These are phyloP conservation scores for Gonatopus flavifemur DNA, from an alignment of 1,140 invertebrate genomes.

Conservation along the genomic window DNA sequence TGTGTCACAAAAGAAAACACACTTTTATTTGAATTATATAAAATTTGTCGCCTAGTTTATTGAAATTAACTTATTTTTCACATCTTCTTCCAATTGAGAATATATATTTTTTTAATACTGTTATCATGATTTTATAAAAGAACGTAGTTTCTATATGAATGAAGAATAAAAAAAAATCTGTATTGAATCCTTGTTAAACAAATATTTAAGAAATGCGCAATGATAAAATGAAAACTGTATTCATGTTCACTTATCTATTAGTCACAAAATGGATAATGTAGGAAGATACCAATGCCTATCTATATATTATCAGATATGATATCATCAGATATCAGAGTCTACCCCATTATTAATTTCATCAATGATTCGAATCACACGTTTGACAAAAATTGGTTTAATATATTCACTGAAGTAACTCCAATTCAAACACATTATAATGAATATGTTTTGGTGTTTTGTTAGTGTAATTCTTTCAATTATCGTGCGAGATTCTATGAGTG, in stretches of 20 bases:
- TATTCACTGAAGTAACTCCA: too few species aligned
- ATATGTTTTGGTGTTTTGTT: conserved; percentile 9
- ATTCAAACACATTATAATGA: too few species aligned
- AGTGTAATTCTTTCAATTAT: conserved; percentile 6
- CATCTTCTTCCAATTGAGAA: too few species aligned
- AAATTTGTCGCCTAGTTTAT: conserved; percentile 1
- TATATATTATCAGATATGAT: conserved; percentile 40
- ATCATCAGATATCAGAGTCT: too few species aligned
- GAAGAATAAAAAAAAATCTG: conserved; percentile 2
- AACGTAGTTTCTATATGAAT: not conserved
- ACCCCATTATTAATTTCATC: too few species aligned
- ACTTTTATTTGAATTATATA: not conserved
- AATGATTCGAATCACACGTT: too few species aligned
- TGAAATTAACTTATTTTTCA: not conserved
- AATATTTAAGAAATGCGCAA: not conserved
- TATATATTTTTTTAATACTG: conserved; percentile 6
- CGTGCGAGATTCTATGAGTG: conserved; percentile 12
- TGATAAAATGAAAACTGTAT: not conserved
- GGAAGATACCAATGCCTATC: conserved; percentile 6
- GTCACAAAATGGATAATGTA: conserved; percentile 7
- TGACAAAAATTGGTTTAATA: too few species aligned
- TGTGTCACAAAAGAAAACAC: too few species aligned
- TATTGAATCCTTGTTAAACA: not conserved
- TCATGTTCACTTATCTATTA: not conserved
- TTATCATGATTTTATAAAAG: not conserved